These are phyloP conservation scores for Strigamia maritima DNA, from an alignment of 2,888 invertebrate species.

Conservation along the genomic window DNA sequence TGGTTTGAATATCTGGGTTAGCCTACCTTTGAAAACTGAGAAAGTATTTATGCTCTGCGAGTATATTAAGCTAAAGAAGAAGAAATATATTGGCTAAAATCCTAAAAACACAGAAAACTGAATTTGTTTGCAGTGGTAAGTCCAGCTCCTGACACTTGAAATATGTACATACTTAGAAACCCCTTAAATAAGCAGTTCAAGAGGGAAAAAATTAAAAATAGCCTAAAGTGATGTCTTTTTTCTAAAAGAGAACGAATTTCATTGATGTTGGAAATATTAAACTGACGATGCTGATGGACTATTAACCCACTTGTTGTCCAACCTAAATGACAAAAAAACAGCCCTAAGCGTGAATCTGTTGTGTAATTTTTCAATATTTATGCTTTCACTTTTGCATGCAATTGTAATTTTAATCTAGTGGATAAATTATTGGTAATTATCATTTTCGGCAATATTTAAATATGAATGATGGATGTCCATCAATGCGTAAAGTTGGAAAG, in stretches of 20 bases:
- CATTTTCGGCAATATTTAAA: too few relatives aligned
- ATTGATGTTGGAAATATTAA: neutral
- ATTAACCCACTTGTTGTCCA: neutral
- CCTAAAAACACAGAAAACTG: neutral
- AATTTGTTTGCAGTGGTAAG: neutral
- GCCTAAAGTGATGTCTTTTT: neutral
- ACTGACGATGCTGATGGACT: neutral
- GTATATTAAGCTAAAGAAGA: neutral
- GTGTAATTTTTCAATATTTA: neutral
- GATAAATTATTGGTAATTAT: neutral
- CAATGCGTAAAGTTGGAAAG: too few relatives aligned
- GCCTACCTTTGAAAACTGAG: neutral
- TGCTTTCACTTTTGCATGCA: neutral
- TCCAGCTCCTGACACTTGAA: neutral
- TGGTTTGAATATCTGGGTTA: conserved; percentile 28
- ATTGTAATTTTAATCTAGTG: neutral
- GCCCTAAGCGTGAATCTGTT: neutral
- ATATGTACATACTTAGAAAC: neutral
- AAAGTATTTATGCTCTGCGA: neutral
- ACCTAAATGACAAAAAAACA: neutral
- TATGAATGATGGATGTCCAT: too few relatives aligned
- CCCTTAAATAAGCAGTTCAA: neutral
- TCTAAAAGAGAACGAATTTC: neutral
- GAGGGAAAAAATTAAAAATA: neutral
- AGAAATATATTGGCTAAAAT: neutral